Conservation (phyloP, 2,113 vertebrate species). For the Platanista minor region DNA sequence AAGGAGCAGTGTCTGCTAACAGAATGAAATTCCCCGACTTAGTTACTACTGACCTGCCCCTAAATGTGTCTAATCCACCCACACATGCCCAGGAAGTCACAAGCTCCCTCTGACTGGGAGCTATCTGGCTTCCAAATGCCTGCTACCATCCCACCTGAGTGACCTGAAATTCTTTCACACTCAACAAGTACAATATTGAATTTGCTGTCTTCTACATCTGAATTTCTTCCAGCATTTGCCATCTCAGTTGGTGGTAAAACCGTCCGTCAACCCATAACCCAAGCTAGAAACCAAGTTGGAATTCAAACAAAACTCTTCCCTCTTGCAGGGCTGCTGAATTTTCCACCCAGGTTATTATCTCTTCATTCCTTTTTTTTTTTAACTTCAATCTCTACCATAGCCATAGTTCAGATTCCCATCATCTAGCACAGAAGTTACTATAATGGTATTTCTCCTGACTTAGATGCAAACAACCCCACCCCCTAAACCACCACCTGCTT, state of each 20-base stretch:
- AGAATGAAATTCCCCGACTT: background rate
- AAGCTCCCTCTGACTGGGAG: background rate
- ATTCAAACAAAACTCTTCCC: background rate
- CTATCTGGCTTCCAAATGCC: background rate
- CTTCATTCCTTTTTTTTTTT: background rate
- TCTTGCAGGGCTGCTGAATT: background rate
- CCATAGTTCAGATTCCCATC: background rate
- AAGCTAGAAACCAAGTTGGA: background rate
- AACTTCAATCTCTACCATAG: background rate
- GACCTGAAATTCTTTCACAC: background rate
- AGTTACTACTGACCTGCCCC: background rate
- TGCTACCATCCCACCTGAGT: background rate
- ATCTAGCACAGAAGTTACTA: background rate
- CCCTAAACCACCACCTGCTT: background rate
- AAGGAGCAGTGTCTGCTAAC: background rate
- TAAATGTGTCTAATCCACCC: background rate
- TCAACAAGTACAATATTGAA: background rate
- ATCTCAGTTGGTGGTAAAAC: background rate
- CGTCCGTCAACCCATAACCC: background rate
- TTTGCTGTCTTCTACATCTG: background rate
- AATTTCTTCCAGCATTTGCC: background rate
- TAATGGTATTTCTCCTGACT: background rate
- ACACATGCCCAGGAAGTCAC: rapidly evolving
- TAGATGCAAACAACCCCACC: background rate
- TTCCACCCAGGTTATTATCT: background rate